phyloP scores from a whole-genome alignment of 2,888 invertebrate species.

The Drosophila setosimentum region DNA sequence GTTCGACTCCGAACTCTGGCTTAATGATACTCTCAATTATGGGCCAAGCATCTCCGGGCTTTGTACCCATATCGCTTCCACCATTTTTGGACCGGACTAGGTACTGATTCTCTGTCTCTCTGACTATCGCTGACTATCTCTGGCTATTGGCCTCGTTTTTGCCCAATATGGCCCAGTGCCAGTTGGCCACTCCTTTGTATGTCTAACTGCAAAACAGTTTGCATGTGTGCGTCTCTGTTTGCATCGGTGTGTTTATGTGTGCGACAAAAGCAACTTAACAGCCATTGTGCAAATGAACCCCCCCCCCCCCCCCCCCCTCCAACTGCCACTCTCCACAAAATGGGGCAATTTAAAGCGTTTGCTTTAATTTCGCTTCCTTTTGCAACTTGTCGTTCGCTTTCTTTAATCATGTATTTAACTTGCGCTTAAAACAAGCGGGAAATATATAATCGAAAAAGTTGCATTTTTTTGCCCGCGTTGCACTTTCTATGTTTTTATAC shows the following conservation, averaged over 20 bases:
- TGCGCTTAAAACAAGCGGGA: constrained; percentile 1
- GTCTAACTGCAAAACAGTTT: constrained; percentile 41
- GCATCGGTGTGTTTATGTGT: constrained; percentile 1
- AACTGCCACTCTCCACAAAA: constrained; percentile 18
- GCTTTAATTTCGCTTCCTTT: constrained; percentile 7
- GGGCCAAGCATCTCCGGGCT: constrained; percentile 47
- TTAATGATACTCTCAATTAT: constrained; percentile 80
- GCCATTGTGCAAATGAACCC: constrained; percentile 22
- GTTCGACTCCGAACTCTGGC: constrained; percentile 60
- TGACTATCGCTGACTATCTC: constrained; percentile 7
- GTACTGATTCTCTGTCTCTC: constrained; percentile 34
- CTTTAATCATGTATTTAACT: constrained; percentile 11
- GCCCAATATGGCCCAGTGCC: constrained; percentile 65
- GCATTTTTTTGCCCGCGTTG: constrained; percentile 5
- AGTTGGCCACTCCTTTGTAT: constrained; percentile 63
- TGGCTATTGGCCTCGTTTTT: constrained; percentile 45
- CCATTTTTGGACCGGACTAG: constrained; percentile 27
- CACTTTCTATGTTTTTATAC: background rate
- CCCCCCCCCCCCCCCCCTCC: background rate
- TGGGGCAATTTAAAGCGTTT: constrained; percentile 50
- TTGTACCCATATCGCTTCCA: constrained; percentile 8
- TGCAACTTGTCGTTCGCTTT: background rate
- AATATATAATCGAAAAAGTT: constrained; percentile 7
- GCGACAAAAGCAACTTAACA: constrained; percentile 59
- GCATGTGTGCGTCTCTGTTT: constrained; percentile 20